phyloP scores from a whole-genome alignment of 2,113 vertebrate species.

The Pao palembangensis region DNA sequence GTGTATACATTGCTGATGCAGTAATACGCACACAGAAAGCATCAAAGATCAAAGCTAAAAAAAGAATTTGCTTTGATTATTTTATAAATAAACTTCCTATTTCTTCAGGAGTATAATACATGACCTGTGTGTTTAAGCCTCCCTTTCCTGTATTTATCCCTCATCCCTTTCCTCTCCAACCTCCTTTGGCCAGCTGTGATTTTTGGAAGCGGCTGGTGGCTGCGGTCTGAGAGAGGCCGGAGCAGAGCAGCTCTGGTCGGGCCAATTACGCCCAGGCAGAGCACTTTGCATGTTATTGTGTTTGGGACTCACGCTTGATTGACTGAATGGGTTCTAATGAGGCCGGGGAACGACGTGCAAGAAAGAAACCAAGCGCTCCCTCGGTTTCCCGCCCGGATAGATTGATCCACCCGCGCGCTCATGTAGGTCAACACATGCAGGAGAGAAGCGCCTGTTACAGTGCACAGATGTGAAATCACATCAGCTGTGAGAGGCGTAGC shows the following conservation, averaged over 20 bases:
- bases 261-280: conserved; percentile 71
- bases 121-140: not conserved
- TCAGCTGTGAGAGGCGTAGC: not conserved
- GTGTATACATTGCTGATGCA: not conserved
- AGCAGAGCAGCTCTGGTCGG: conserved; percentile 55
- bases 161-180: conserved; percentile 18
- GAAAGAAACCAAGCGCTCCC: conserved; percentile 47
- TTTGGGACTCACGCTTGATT: conserved; percentile 70
- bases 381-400: conserved; percentile 45
- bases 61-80: not conserved
- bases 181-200: conserved; percentile 43
- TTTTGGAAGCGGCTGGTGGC: conserved; percentile 48
- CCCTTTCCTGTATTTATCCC: not conserved
- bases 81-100: conserved; percentile 11
- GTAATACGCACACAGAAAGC: not conserved
- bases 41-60: not conserved
- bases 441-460: conserved; percentile 16
- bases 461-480: conserved; percentile 24
- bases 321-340: conserved; percentile 72
- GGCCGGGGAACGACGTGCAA: conserved; percentile 50
- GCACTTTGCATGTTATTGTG: conserved; percentile 72
- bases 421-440: conserved; percentile 15
- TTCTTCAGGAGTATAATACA: not conserved
- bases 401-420: conserved; percentile 33
- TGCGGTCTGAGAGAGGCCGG: conserved; percentile 46